Evolutionary conservation across 2,113 vertebrate genomes (phyloP), one percentile per base, ranked within the genome.

Genomic region (Lophotis ruficrista): DNA sequence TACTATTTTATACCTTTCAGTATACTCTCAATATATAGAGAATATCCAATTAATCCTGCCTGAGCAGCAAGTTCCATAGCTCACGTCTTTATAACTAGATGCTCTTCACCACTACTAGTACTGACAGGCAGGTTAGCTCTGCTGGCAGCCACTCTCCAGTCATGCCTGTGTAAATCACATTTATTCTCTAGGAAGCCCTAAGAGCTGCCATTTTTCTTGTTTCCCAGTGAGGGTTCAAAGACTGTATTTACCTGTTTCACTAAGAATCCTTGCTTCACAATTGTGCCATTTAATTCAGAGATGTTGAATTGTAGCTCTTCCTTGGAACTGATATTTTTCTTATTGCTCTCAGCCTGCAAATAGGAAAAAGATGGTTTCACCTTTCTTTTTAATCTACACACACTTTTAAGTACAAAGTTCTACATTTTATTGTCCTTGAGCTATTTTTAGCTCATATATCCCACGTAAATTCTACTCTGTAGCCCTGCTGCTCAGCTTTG

Each of bases 211-310:
- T 62, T 92, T 78, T 78, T 84, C 61, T 60, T 61, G 27, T 81
- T 76, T 89, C 69, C 15, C 1, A 1, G 3, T 9, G 41, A 72
- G 83, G 24, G 38, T 68, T 86, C 77, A 68, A 89, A 89, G 47
- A 23, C 16, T 28, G 8, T 77, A 20, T 53, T 94, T 93, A 99
- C 99, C 99, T 99, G 99, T 97, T 99, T 99, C 47, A 99, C 97
- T 94, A 99, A 97, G 93, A 98, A 99, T 83, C 99, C 99, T 97
- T 99, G 99, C 89, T 99, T 99, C 45, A 99, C 85, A 93, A 99
- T 98, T 33, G 89, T 97, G 61, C 99, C 99, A 12, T 99, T 99
- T 77, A 99, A 90, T 97, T 99, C 99, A 84, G 99, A 72, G 4
- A 98, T 97, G 78, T 98, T 98, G 94, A 98, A 96, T 2, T 98